phyloP scores from a whole-genome alignment of 2,797 vertebrate genomes.

The Neoniphon sammara region DNA sequence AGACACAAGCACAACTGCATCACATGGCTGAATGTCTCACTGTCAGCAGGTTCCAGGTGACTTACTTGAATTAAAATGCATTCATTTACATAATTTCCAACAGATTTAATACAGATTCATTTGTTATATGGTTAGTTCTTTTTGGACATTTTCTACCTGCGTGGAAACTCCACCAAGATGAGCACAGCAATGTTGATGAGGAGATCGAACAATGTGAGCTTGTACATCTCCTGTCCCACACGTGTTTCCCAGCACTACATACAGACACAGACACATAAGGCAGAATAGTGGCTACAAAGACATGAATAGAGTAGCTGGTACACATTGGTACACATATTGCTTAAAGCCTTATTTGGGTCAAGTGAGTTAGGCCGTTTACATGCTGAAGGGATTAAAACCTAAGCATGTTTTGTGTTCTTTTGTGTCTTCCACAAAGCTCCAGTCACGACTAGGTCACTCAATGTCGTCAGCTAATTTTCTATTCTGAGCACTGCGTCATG shows the following conservation, averaged over 20 bases:
- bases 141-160: conserved; percentile 78
- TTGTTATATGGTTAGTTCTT: neutral
- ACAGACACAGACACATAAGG: neutral
- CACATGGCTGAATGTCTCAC: neutral
- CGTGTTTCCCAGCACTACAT: conserved; percentile 92
- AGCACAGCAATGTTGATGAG: conserved; percentile 81
- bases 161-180: conserved; percentile 88
- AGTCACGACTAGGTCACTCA: neutral
- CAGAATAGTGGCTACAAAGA: neutral
- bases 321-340: too few relatives aligned
- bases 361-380: neutral
- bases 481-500: neutral
- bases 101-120: neutral
- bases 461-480: neutral
- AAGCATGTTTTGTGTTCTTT: neutral
- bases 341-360: too few relatives aligned
- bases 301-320: too few relatives aligned
- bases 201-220: conserved; percentile 89
- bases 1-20: conserved; percentile 10
- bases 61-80: neutral
- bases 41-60: neutral
- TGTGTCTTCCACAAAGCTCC: neutral
- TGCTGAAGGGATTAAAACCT: neutral
- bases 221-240: conserved; percentile 94
- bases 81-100: neutral